Evolutionary conservation across 2,888 invertebrate genomes (phyloP).

Genomic region (Palloptera scutellata): DNA sequence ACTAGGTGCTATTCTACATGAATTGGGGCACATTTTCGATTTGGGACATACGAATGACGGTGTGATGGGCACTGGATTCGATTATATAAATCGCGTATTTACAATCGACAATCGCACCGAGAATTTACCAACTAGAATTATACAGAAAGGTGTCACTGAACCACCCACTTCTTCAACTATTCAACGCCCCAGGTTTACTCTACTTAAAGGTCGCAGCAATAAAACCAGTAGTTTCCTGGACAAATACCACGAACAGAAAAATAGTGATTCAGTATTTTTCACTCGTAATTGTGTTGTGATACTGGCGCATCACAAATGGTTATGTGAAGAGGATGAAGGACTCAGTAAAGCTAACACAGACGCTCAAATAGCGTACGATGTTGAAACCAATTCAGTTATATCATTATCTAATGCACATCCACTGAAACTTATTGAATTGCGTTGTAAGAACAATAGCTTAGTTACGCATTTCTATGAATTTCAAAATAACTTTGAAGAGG

Average conservation of each 20-base stretch:
- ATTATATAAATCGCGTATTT: conserved; percentile 82
- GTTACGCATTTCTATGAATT: conserved; percentile 56
- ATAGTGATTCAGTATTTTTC: conserved; percentile 60
- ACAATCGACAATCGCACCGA: conserved; percentile 68
- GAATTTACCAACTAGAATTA: conserved; percentile 57
- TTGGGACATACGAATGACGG: conserved; percentile 90
- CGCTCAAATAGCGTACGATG: conserved; percentile 1
- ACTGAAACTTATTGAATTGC: conserved; percentile 56
- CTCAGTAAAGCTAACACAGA: conserved; percentile 2
- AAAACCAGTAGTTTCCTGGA: conserved; percentile 49
- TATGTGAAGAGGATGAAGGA: conserved; percentile 36
- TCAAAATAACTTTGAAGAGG: conserved; percentile 10
- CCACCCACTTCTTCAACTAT: conserved; percentile 3
- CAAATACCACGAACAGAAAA: conserved; percentile 60
- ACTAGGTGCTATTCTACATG: conserved; percentile 90
- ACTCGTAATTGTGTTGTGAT: conserved; percentile 58
- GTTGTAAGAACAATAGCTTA: conserved; percentile 53
- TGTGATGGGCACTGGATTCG: conserved; percentile 92
- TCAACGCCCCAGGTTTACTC: conserved; percentile 53
- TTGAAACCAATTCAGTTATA: conserved; percentile 5
- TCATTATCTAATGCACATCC: conserved; percentile 22
- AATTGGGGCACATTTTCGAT: conserved; percentile 89
- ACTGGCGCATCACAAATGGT: conserved; percentile 60
- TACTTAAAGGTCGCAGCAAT: conserved; percentile 46
- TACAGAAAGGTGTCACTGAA: conserved; percentile 34